phyloP scores from a whole-genome alignment of 1,140 invertebrate species.

The Drosophila miranda region DNA sequence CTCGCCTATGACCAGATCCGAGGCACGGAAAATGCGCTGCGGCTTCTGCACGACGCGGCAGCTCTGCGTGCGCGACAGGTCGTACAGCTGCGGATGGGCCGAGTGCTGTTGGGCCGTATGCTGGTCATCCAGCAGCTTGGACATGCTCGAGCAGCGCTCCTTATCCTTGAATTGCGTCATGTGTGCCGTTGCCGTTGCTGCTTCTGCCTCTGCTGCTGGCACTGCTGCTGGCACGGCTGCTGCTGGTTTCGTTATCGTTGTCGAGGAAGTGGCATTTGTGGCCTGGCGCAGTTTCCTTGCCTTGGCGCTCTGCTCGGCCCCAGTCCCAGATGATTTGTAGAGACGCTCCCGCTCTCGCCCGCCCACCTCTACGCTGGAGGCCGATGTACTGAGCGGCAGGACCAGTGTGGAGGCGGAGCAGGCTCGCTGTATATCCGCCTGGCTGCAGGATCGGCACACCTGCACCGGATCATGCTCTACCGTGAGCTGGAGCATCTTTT shows the following conservation, averaged over 20 bases:
- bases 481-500: conserved; percentile 88
- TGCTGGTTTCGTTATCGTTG: conserved; percentile 11
- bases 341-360: conserved; percentile 52
- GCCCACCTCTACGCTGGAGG: conserved; percentile 74
- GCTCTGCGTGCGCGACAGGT: conserved; percentile 92
- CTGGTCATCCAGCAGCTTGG: conserved; percentile 89
- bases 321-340: conserved; percentile 38
- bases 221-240: conserved; percentile 2
- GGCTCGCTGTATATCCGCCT: conserved; percentile 71
- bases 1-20: conserved; percentile 93
- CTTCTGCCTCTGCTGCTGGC: conserved; percentile 10
- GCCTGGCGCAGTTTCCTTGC: conserved; percentile 56
- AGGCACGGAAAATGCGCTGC: conserved; percentile 93
- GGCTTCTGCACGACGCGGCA: conserved; percentile 90
- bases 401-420: conserved; percentile 60
- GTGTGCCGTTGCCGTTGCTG: conserved; percentile 9
- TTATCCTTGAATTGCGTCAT: conserved; percentile 84
- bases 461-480: conserved; percentile 94
- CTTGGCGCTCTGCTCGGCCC: conserved; percentile 38
- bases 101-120: conserved; percentile 69
- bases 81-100: conserved; percentile 83
- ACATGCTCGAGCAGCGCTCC: conserved; percentile 93
- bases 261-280: conserved; percentile 16
- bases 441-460: conserved; percentile 83
- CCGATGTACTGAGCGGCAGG: conserved; percentile 72